These are phyloP conservation scores for Lepilemur septentrionalis DNA, from an alignment of 2,797 vertebrate species.

Conservation along the genomic window DNA sequence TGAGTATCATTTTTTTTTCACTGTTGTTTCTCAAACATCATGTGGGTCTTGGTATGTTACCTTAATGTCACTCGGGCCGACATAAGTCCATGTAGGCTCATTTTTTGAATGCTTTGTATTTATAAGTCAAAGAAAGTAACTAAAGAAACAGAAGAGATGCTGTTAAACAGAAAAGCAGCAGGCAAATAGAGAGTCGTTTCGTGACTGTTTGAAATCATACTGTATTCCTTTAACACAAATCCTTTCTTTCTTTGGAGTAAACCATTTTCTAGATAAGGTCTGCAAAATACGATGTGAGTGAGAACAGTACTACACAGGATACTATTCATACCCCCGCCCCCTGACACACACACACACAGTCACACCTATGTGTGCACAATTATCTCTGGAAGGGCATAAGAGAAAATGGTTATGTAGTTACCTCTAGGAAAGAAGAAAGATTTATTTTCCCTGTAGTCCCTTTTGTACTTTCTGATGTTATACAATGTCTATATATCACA, in stretches of 20 bases:
- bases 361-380: accelerated
- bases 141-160: neutral
- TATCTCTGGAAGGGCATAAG: neutral
- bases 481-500: neutral
- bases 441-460: neutral
- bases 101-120: neutral
- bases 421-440: neutral
- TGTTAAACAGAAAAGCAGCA: neutral
- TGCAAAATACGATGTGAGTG: neutral
- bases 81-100: neutral
- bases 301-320: neutral
- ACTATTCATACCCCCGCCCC: accelerated
- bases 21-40: neutral
- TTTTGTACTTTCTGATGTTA: neutral
- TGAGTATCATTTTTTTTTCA: neutral
- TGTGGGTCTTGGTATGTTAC: neutral
- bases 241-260: neutral
- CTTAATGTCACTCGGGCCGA: neutral
- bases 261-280: neutral
- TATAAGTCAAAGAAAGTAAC: neutral
- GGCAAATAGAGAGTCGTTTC: neutral
- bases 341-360: accelerated
- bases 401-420: accelerated
- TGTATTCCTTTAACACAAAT: neutral
- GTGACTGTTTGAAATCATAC: neutral